Evolutionary conservation across 1,140 invertebrate species (phyloP).

Genomic region (Chionoecetes opilio): DNA sequence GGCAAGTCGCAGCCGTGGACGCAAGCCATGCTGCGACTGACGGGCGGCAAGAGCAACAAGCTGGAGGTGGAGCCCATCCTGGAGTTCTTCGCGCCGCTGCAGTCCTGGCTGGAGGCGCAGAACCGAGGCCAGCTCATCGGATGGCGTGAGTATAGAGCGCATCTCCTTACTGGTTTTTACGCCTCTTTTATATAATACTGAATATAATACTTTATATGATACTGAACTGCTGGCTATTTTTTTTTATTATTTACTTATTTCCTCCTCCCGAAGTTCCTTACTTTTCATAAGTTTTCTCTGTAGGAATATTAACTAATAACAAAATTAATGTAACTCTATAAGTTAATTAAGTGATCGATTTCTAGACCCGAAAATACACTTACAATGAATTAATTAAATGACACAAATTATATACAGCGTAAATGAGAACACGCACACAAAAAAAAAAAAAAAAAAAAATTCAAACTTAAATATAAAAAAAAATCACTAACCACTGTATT

Average conservation of each 20-base stretch:
- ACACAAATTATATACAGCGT: too few species aligned
- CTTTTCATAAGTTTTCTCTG: too few species aligned
- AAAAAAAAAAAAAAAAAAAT: neutral
- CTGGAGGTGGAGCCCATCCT: constrained; percentile 90
- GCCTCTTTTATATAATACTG: too few species aligned
- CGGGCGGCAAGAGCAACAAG: constrained; percentile 87
- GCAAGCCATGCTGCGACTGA: constrained; percentile 92
- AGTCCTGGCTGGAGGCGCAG: constrained; percentile 90
- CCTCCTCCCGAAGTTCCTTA: too few species aligned
- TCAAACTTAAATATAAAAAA: neutral
- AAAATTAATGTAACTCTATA: too few species aligned
- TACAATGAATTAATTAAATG: too few species aligned
- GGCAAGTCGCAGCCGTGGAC: constrained; percentile 93
- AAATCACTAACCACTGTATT: neutral
- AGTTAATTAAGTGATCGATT: too few species aligned
- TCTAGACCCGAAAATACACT: too few species aligned
- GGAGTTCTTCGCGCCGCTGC: constrained; percentile 92
- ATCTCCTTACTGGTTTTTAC: neutral
- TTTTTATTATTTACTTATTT: neutral
- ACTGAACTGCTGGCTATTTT: too few species aligned
- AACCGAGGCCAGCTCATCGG: constrained; percentile 88
- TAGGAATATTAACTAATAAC: too few species aligned
- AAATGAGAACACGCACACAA: too few species aligned
- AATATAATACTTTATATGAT: too few species aligned
- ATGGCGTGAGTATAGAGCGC: constrained; percentile 85